Conservation (phyloP, 1,140 invertebrate genomes). For the Anastatus disparis region DNA sequence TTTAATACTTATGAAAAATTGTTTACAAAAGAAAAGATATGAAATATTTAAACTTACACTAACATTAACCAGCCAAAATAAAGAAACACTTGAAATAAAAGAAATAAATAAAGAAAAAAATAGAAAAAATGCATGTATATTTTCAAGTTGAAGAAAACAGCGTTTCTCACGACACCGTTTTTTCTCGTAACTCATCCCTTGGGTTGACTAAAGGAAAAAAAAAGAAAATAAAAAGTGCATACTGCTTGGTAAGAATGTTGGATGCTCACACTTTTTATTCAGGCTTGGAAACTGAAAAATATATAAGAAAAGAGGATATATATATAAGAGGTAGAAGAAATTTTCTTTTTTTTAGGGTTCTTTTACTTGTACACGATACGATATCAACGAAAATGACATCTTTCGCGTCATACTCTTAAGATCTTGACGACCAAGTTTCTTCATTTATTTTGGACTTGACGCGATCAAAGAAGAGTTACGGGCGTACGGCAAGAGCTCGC, state of each 20-base stretch:
- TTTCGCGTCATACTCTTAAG: too few relatives aligned
- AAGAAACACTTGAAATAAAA: too few relatives aligned
- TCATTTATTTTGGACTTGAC: not conserved
- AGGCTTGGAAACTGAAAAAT: constrained; percentile 1
- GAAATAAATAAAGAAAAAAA: not conserved
- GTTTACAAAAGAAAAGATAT: too few relatives aligned
- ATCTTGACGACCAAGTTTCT: constrained; percentile 5
- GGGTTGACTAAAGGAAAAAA: not conserved
- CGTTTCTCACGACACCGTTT: not conserved
- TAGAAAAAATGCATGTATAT: constrained; percentile 8
- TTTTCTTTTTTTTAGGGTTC: not conserved
- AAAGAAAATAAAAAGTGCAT: not conserved
- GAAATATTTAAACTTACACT: too few relatives aligned
- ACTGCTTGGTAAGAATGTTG: not conserved
- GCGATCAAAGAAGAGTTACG: constrained; percentile 10
- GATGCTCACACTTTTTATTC: not conserved
- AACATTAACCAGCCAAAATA: too few relatives aligned
- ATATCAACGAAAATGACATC: too few relatives aligned
- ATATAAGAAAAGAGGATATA: not conserved
- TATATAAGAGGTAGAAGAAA: not conserved
- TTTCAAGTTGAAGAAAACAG: not conserved
- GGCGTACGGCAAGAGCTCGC: not conserved
- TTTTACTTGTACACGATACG: not conserved
- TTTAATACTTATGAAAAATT: too few relatives aligned
- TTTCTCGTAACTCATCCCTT: not conserved